phyloP scores from a whole-genome alignment of 2,888 invertebrate genomes.

The Balanococcus diminutus region DNA sequence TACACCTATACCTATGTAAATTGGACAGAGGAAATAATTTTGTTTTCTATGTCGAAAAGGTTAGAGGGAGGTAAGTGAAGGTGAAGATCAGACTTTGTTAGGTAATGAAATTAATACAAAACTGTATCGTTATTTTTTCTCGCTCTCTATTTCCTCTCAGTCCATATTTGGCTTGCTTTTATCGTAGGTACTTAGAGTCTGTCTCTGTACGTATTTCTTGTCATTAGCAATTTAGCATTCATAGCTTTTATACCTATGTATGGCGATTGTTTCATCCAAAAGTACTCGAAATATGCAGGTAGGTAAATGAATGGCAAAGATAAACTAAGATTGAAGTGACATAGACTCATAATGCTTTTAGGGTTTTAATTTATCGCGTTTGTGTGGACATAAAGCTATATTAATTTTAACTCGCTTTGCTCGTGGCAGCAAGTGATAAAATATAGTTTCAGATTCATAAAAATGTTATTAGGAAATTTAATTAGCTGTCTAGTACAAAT shows the following conservation, averaged over 20 bases:
- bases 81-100: background rate
- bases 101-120: background rate
- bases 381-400: background rate
- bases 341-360: background rate
- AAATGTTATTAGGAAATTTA: conserved; percentile 10
- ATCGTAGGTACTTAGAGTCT: background rate
- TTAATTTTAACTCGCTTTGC: conserved; percentile 1
- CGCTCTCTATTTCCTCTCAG: background rate
- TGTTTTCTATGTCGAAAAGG: background rate
- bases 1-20: background rate
- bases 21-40: background rate
- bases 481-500: background rate
- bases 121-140: background rate
- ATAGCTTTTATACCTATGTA: background rate
- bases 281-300: no score
- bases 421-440: background rate
- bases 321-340: background rate
- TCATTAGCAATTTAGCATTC: background rate
- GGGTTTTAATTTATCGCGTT: background rate
- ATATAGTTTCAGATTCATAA: background rate
- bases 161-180: no score
- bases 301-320: background rate
- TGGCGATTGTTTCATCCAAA: no score
- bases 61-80: background rate
- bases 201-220: background rate